These are phyloP conservation scores for Drosophila rufa DNA, from an alignment of 1,140 invertebrate genomes.

Conservation along the genomic window DNA sequence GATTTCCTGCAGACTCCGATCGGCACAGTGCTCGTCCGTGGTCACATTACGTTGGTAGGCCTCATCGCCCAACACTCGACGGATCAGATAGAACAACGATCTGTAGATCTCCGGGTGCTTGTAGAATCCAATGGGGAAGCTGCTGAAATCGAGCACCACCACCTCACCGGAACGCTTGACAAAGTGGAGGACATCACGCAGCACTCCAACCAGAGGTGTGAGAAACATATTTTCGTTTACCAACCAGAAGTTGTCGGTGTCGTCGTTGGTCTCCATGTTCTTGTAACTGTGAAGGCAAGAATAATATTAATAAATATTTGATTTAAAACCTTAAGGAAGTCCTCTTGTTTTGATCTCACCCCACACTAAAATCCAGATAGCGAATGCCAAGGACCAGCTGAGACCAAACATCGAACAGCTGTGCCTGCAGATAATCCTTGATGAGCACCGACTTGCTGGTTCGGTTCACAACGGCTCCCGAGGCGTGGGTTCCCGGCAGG, in stretches of 20 bases:
- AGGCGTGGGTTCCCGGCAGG: constrained; percentile 88
- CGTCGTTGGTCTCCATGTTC: constrained; percentile 33
- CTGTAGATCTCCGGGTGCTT: constrained; percentile 76
- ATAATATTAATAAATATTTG: not conserved
- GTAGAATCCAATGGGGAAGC: constrained; percentile 82
- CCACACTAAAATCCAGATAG: constrained; percentile 92
- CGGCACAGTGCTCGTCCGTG: constrained; percentile 54
- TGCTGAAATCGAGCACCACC: constrained; percentile 87
- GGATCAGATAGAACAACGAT: constrained; percentile 56
- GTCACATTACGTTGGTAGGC: constrained; percentile 54
- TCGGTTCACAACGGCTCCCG: constrained; percentile 86
- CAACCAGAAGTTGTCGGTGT: constrained; percentile 86
- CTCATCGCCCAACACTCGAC: constrained; percentile 66
- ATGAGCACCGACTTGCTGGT: constrained; percentile 81
- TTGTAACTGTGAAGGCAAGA: constrained; percentile 42
- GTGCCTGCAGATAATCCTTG: constrained; percentile 86
- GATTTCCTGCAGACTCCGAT: constrained; percentile 63
- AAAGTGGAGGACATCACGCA: constrained; percentile 87
- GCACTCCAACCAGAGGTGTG: constrained; percentile 85
- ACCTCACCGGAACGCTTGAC: constrained; percentile 86
- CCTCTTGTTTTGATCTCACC: constrained; percentile 79
- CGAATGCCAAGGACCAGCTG: constrained; percentile 93
- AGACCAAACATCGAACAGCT: constrained; percentile 92
- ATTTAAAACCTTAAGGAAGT: not conserved
- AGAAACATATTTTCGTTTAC: constrained; percentile 88